Evolutionary conservation across 1,140 invertebrate species (phyloP).

Genomic region (Zaprionus africanus): DNA sequence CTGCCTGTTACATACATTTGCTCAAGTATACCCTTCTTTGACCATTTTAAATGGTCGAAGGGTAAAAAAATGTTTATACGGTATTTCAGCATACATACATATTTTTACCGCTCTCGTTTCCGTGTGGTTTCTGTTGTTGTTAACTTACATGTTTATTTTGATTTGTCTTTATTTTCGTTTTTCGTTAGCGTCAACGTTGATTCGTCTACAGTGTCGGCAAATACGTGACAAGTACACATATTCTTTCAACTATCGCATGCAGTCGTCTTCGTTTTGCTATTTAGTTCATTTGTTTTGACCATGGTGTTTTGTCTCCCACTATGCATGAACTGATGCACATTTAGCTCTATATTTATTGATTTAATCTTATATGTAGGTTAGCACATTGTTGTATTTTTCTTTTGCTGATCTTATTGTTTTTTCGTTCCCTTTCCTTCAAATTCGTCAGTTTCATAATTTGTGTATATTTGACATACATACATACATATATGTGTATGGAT

Average conservation of each 20-base stretch:
- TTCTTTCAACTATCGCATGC: slow-evolving; percentile 43
- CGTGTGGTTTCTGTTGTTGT: slow-evolving; percentile 30
- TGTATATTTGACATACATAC: no score
- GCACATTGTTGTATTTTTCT: slow-evolving; percentile 7
- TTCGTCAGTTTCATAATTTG: no score
- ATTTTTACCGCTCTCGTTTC: not conserved
- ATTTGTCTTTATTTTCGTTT: slow-evolving; percentile 26
- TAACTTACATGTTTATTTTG: slow-evolving; percentile 58
- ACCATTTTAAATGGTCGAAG: no score
- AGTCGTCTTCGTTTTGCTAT: slow-evolving; percentile 41
- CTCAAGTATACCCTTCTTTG: no score
- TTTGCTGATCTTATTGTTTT: not conserved
- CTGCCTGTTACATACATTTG: no score
- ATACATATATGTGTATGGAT: no score
- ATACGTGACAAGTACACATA: slow-evolving; percentile 51
- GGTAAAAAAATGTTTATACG: not conserved
- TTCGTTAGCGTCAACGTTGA: slow-evolving; percentile 27
- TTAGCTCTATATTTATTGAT: slow-evolving; percentile 25
- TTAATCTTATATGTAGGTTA: slow-evolving; percentile 17
- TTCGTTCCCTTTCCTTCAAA: not conserved
- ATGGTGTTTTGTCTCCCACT: slow-evolving; percentile 6
- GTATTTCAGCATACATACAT: not conserved
- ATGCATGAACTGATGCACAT: not conserved
- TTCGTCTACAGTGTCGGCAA: slow-evolving; percentile 1
- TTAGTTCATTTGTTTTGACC: slow-evolving; percentile 10